These are phyloP conservation scores for Zaprionus ghesquierei DNA, from an alignment of 1,140 invertebrate genomes.

Conservation along the genomic window DNA sequence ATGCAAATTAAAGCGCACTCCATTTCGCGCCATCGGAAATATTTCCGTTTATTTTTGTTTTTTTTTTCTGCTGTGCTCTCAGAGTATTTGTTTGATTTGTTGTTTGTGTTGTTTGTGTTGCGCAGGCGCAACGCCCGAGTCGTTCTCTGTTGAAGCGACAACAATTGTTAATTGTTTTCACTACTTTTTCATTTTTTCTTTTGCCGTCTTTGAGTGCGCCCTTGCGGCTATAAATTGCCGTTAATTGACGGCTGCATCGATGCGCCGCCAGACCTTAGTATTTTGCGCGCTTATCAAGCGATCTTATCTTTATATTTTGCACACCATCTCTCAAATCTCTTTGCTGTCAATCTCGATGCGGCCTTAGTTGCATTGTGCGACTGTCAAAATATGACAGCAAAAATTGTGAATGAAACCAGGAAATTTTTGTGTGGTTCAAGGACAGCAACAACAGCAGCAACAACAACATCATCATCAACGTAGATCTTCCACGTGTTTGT, in stretches of 20 bases:
- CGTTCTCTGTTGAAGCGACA: no score
- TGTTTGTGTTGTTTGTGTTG: conserved; percentile 66
- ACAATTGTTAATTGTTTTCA: conserved; percentile 78
- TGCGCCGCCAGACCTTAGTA: not conserved
- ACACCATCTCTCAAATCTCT: no score
- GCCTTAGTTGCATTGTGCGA: not conserved
- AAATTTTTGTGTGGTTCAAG: not conserved
- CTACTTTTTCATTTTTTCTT: conserved; percentile 12
- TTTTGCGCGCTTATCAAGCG: not conserved
- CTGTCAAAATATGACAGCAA: conserved; percentile 40
- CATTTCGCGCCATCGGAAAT: conserved; percentile 73
- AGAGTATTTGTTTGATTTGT: conserved; percentile 71
- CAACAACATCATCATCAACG: conserved; percentile 8
- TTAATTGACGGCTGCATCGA: conserved; percentile 65
- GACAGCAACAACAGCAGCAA: not conserved
- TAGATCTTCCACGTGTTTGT: conserved; percentile 9
- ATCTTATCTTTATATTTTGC: conserved; percentile 31
- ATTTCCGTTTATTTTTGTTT: conserved; percentile 37
- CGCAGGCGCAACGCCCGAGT: conserved; percentile 57
- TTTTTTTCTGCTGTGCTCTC: conserved; percentile 2
- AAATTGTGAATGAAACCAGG: conserved; percentile 9
- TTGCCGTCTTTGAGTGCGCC: conserved; percentile 23
- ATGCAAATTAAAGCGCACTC: conserved; percentile 79
- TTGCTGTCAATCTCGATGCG: not conserved
- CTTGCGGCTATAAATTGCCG: conserved; percentile 66